Conservation (phyloP, 2,113 vertebrate genomes). For the Pseudonaja textilis region DNA sequence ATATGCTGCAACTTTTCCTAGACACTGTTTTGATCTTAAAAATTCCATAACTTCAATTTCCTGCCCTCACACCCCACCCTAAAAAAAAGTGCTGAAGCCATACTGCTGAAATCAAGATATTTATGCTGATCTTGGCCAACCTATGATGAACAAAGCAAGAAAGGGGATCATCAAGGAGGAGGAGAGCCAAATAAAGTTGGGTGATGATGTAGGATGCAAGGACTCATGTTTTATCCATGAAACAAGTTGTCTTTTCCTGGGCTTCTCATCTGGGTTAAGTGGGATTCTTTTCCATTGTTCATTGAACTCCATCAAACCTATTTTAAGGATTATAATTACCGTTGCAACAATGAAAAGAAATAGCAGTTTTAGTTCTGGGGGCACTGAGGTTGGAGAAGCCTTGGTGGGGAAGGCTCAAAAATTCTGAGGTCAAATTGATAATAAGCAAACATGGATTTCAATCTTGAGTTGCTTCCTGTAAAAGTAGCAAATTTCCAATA, state of each 20-base stretch:
- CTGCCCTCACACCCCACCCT: too few species aligned
- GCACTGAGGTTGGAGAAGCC: background rate
- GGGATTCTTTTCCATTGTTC: background rate
- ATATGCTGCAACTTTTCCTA: background rate
- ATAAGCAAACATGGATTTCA: background rate
- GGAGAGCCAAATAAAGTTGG: background rate
- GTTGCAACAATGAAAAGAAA: background rate
- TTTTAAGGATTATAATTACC: background rate
- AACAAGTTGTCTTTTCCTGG: background rate
- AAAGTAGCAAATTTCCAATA: background rate
- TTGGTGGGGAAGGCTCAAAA: background rate
- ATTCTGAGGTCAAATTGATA: background rate
- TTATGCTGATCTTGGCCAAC: background rate
- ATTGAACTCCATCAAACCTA: background rate
- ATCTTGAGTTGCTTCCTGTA: background rate
- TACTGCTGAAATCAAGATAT: background rate
- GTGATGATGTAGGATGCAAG: background rate
- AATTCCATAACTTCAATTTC: background rate
- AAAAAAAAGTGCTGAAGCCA: background rate
- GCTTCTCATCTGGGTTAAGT: background rate
- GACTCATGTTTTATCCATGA: background rate
- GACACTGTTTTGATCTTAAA: background rate
- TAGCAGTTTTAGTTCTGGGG: background rate
- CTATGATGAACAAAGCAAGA: background rate
- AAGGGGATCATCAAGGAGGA: background rate